Evolutionary conservation across 2,113 vertebrate species (phyloP).

Genomic region (Sebastes schlegelii): DNA sequence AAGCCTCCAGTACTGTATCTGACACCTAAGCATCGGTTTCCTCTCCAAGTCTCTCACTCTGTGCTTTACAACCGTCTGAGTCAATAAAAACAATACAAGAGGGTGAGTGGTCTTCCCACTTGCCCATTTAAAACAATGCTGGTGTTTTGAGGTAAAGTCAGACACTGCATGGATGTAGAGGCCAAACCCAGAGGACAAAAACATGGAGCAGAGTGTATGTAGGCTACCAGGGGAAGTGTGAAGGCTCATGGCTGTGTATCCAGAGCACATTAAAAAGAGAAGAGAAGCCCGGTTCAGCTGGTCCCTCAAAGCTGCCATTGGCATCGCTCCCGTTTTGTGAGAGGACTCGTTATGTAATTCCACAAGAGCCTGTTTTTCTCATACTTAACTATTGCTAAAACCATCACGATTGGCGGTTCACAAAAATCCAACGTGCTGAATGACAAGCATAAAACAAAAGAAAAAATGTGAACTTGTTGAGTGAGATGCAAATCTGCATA

Average conservation of each 20-base stretch:
- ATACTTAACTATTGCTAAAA: conserved; percentile 38
- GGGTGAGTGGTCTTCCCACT: conserved; percentile 40
- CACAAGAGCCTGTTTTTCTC: conserved; percentile 51
- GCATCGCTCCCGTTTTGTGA: conserved; percentile 68
- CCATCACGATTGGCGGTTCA: conserved; percentile 26
- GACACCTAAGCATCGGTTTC: conserved; percentile 35
- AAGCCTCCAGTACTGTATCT: conserved; percentile 18
- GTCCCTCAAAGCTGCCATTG: conserved; percentile 71
- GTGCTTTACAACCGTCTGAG: conserved; percentile 38
- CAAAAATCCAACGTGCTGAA: conserved; percentile 18
- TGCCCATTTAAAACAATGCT: conserved; percentile 40
- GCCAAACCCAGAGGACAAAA: conserved; percentile 22
- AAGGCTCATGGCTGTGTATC: conserved; percentile 66
- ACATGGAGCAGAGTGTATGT: conserved; percentile 31
- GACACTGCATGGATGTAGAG: conserved; percentile 22
- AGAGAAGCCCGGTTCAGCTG: conserved; percentile 61
- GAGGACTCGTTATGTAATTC: conserved; percentile 74
- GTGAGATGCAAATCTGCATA: conserved; percentile 23
- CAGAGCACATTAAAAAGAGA: conserved; percentile 76
- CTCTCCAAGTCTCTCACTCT: conserved; percentile 41
- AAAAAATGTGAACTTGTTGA: conserved; percentile 22
- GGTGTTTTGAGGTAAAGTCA: conserved; percentile 38
- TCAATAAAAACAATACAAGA: conserved; percentile 59
- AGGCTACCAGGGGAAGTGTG: conserved; percentile 52
- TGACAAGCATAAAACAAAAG: not conserved